A percentile compares a stretch with the other conserved stretches of the same genome.
Evolutionary conservation across 2,888 invertebrate species (phyloP).

Genomic region (Lottia scabra): DNA sequence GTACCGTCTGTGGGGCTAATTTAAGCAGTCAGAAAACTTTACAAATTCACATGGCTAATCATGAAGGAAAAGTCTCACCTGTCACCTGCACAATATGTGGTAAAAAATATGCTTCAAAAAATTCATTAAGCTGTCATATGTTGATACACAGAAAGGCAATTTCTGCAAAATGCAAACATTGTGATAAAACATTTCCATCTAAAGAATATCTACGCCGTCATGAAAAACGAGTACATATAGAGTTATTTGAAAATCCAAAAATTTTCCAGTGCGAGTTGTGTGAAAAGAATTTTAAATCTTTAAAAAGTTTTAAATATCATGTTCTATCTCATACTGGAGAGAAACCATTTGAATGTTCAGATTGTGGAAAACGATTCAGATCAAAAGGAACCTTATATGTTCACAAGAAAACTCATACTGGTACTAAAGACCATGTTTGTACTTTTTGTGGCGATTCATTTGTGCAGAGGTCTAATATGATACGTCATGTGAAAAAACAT

Average conservation of each 20-base stretch:
- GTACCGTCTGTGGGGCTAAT: not conserved
- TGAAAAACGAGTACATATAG: not conserved
- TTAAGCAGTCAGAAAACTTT: not conserved
- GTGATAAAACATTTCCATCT: not conserved
- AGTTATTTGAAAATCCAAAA: not conserved
- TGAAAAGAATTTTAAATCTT: not conserved
- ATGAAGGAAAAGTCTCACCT: not conserved
- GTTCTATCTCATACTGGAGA: not conserved
- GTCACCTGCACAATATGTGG: not conserved
- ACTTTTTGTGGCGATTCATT: not conserved
- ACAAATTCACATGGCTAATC: not conserved
- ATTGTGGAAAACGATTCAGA: not conserved
- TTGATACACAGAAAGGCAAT: not conserved
- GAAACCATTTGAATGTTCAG: not conserved
- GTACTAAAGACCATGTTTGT: not conserved
- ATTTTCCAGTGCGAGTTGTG: not conserved
- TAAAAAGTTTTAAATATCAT: not conserved
- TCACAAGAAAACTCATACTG: not conserved
- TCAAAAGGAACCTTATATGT: not conserved
- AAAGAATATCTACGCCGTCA: too few relatives aligned
- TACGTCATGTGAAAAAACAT: not conserved
- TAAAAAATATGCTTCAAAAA: not conserved
- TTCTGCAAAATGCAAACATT: not conserved
- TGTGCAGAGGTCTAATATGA: not conserved
- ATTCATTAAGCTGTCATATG: not conserved